A percentile compares a stretch with the other conserved stretches of the same genome.
These are phyloP conservation scores for Phorcus lineatus DNA, from an alignment of 2,888 invertebrate genomes.

Conservation along the genomic window DNA sequence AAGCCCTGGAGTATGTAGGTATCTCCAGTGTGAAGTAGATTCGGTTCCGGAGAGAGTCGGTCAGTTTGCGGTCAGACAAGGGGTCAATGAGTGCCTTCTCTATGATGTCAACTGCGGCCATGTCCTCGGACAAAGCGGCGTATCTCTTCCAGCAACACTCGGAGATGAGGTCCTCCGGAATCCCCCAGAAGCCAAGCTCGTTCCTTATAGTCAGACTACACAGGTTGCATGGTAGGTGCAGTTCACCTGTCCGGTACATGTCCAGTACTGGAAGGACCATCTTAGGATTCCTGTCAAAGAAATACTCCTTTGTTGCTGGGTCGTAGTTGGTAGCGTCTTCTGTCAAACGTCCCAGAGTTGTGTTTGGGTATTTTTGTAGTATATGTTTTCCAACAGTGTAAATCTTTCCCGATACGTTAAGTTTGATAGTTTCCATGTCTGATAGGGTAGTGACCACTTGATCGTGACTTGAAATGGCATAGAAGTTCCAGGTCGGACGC, in stretches of 20 bases:
- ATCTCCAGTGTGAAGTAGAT: neutral
- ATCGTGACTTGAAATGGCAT: neutral
- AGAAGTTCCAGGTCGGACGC: no score
- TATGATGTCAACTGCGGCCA: neutral
- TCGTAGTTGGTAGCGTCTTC: neutral
- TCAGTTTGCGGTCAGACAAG: neutral
- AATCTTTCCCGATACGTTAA: neutral
- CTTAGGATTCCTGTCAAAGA: neutral
- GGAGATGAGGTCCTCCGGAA: neutral
- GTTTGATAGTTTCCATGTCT: neutral
- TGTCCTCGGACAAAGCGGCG: neutral
- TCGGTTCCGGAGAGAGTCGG: neutral
- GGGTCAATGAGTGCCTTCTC: neutral
- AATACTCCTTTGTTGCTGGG: neutral
- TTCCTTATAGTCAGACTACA: neutral
- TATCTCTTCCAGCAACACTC: neutral
- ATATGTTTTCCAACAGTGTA: neutral
- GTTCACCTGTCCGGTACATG: neutral
- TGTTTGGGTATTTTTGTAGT: neutral
- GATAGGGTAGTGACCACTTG: no score
- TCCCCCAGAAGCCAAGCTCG: neutral
- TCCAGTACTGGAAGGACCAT: neutral
- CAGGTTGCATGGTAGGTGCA: neutral
- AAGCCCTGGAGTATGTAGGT: neutral
- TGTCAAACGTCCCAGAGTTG: neutral